Conservation (phyloP, 2,797 vertebrate genomes). For the Centroberyx gerrardi region DNA sequence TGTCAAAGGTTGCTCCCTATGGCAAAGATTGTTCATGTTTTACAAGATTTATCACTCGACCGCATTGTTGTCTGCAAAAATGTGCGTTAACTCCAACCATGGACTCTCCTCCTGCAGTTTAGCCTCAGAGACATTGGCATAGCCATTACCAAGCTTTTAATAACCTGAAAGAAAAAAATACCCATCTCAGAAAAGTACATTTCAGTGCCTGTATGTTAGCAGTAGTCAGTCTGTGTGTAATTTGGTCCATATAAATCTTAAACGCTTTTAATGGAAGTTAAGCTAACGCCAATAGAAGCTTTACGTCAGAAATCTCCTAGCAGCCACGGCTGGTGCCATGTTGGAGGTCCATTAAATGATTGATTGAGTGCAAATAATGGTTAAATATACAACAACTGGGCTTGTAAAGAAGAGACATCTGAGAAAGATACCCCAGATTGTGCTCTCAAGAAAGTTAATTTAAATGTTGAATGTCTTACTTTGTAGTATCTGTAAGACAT, state of each 20-base stretch:
- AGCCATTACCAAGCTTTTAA: too few species aligned
- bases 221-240: background rate
- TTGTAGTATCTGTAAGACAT: background rate
- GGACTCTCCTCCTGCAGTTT: background rate
- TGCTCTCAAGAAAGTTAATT: background rate
- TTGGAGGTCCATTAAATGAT: conserved; percentile 6
- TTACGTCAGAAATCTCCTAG: conserved; percentile 9
- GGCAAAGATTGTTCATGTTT: background rate
- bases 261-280: too few species aligned
- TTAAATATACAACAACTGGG: too few species aligned
- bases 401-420: too few species aligned
- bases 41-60: too few species aligned
- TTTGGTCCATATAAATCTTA: background rate
- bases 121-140: too few species aligned
- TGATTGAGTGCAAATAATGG: background rate
- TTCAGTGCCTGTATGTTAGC: background rate
- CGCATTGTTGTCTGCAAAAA: too few species aligned
- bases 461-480: conserved; percentile 6
- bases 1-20: background rate
- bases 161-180: too few species aligned
- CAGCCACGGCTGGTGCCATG: background rate
- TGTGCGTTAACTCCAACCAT: too few species aligned
- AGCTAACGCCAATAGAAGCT: background rate
- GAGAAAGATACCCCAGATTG: background rate
- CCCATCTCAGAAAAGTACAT: background rate